Base-by-base conservation (phyloP, 2,888 invertebrate genomes). In the Drosophila vallismaia region DNA sequence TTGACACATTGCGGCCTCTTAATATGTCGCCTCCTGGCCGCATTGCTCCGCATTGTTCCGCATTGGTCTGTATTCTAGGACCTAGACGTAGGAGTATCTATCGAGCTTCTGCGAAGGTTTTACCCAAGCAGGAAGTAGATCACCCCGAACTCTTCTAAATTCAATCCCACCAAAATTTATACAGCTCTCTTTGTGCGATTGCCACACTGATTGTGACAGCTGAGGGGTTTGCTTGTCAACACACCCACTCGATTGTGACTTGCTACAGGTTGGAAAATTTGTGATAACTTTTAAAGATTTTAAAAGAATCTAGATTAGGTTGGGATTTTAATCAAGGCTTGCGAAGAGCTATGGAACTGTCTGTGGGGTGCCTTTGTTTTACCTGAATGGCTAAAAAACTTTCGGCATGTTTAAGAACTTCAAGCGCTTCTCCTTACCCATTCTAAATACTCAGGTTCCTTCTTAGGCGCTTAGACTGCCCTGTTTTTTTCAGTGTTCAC, bases 1-100 rank as follows among this genome's bases (percentile, higher is more conserved):
- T 70, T 57, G 56, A 62, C 54, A 64, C 62, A 69, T 56, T 73
- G 70, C 45, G 60, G 49, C 53, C 42, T 31, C 36, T 31, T 64
- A 64, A 64, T 64, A 64, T 51, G 63, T 38, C 19, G 49, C 49
- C 44, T 44, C 44, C 9, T 45, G 44, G 36, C 49, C 56, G n/a
- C 49, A 66, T 5, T 31, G 29, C 19, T 24, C 9, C 4, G 40
- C 49, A 66, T 5, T 31, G 29, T 12, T 24, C 9, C 4, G 40
- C 31, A n/a, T 4, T 40, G 48, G 45, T 45, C 38, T 38, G 24
- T 28, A 1, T 14, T n/a, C 9, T 26, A 26, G 31, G 12, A 31
- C 40, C 12, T 19, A 8, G 36, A 24, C 28, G 26, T 38, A 29
- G n/a, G 40, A 26, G 56, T 50, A 26, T 49, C 31, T 24, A 24